These are phyloP conservation scores for Saxidomus purpurata DNA, from an alignment of 1,140 invertebrate species.

Conservation along the genomic window DNA sequence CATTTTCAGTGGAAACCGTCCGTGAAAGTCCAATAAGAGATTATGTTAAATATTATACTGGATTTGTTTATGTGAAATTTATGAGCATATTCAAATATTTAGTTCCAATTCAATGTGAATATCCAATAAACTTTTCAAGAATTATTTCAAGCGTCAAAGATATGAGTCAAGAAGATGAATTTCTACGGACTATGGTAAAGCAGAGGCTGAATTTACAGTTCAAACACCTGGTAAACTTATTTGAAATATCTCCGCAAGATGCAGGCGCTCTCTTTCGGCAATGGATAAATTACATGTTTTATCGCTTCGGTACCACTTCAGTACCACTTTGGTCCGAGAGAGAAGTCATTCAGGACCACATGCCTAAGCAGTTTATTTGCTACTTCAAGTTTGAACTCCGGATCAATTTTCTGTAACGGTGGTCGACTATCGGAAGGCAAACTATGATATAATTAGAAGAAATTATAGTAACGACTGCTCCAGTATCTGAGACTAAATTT, in stretches of 20 bases:
- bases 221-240: slow-evolving; percentile 38
- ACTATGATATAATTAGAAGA: slow-evolving; percentile 29
- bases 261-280: slow-evolving; percentile 50
- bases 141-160: not conserved
- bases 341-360: slow-evolving; percentile 46
- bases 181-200: slow-evolving; percentile 36
- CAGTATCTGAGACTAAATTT: slow-evolving; percentile 36
- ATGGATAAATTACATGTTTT: slow-evolving; percentile 67
- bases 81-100: slow-evolving; percentile 25
- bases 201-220: slow-evolving; percentile 31
- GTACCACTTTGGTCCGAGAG: slow-evolving; percentile 64
- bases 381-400: slow-evolving; percentile 5
- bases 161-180: slow-evolving; percentile 23
- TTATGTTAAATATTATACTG: slow-evolving; percentile 55
- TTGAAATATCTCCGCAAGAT: slow-evolving; percentile 44
- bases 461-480: slow-evolving; percentile 15
- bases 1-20: not conserved
- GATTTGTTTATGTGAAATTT: slow-evolving; percentile 38
- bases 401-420: not conserved
- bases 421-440: not conserved
- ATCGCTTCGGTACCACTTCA: slow-evolving; percentile 48
- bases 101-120: not conserved
- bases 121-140: not conserved
- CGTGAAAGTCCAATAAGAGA: not conserved
- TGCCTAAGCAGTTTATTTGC: slow-evolving; percentile 58